Percentiles rank a stretch among this genome's conserved stretches.
phyloP scores from a whole-genome alignment of 1,140 invertebrate species.

The Mizuhopecten yessoensis region DNA sequence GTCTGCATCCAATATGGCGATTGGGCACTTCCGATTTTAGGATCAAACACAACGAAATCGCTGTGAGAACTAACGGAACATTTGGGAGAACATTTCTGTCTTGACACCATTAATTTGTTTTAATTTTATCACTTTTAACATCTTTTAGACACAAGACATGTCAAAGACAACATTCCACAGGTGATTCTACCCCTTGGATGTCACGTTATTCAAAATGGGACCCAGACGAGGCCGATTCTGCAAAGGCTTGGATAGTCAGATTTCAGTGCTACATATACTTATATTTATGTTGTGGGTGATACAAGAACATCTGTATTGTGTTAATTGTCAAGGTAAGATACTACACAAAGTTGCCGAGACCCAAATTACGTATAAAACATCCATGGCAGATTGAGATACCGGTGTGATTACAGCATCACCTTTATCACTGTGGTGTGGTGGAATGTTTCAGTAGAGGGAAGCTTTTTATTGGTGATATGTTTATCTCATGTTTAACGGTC shows the following conservation, averaged over 20 bases:
- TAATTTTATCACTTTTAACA: neutral
- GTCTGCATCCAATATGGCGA: slow-evolving; percentile 31
- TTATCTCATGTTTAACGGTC: too few relatives aligned
- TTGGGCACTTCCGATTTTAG: slow-evolving; percentile 29
- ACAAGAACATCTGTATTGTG: slow-evolving; percentile 38
- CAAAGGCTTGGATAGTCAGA: neutral
- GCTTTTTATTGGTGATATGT: too few relatives aligned
- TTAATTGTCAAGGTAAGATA: slow-evolving; percentile 39
- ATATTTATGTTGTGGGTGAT: slow-evolving; percentile 14
- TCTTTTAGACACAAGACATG: neutral
- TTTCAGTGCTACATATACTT: slow-evolving; percentile 8
- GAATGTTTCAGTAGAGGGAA: too few relatives aligned
- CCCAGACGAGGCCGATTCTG: neutral
- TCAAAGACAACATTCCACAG: neutral
- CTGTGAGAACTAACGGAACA: neutral
- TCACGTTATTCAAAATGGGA: slow-evolving; percentile 25
- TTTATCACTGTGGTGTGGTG: too few relatives aligned
- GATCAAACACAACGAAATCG: neutral
- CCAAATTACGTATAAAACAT: neutral
- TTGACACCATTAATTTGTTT: neutral
- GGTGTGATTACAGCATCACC: neutral
- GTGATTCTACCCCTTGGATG: neutral
- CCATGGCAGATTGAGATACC: neutral
- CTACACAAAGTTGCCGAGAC: neutral
- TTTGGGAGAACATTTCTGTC: neutral